Evolutionary conservation across 2,888 invertebrate genomes (phyloP).

Genomic region (Carabus problematicus): DNA sequence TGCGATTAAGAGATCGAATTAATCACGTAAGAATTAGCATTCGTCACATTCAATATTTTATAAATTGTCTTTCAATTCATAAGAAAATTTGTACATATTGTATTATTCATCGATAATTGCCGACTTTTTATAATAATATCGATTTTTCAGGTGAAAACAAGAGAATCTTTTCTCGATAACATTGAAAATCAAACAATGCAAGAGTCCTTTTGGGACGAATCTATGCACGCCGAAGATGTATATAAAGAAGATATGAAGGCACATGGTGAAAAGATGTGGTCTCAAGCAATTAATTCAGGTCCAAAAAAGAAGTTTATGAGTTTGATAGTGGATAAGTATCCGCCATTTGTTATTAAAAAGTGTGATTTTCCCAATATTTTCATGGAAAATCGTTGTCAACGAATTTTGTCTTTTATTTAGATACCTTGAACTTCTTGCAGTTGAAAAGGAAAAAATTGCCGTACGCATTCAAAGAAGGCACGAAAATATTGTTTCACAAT

Average conservation of each 20-base stretch:
- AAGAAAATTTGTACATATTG: slow-evolving; percentile 19
- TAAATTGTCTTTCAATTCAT: slow-evolving; percentile 46
- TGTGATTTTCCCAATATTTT: slow-evolving; percentile 44
- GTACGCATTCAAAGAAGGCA: slow-evolving; percentile 55
- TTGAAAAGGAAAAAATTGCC: slow-evolving; percentile 56
- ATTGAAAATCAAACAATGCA: slow-evolving; percentile 53
- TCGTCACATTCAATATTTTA: neutral
- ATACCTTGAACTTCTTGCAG: slow-evolving; percentile 53
- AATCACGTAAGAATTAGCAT: slow-evolving; percentile 47
- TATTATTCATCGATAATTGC: neutral
- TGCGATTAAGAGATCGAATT: slow-evolving; percentile 51
- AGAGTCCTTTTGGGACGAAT: slow-evolving; percentile 54
- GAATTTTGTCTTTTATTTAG: slow-evolving; percentile 44
- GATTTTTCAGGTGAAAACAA: slow-evolving; percentile 49
- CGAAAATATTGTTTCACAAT: slow-evolving; percentile 56
- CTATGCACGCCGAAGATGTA: slow-evolving; percentile 47
- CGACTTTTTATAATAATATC: neutral
- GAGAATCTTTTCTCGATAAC: slow-evolving; percentile 56
- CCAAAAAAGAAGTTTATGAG: slow-evolving; percentile 53
- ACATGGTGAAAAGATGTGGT: slow-evolving; percentile 57
- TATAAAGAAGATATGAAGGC: slow-evolving; percentile 51
- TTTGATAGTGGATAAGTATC: slow-evolving; percentile 52
- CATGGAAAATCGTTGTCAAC: neutral
- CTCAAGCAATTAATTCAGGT: slow-evolving; percentile 55
- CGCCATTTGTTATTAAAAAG: slow-evolving; percentile 53